Conservation (phyloP, 2,113 vertebrate genomes). For the Ceyx cyanopectus region DNA sequence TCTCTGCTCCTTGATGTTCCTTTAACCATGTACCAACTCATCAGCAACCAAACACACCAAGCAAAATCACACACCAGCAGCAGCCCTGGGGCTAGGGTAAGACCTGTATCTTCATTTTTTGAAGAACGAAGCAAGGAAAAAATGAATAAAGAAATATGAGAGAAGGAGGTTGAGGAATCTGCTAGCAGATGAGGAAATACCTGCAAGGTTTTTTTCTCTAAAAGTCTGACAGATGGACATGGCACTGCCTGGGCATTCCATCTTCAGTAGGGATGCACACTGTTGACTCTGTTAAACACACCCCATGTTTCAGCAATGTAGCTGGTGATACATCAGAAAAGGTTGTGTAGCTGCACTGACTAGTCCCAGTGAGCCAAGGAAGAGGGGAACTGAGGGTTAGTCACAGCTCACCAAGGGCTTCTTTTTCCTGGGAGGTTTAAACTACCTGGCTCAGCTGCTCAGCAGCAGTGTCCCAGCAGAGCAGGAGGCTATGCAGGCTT, state of each 20-base stretch:
- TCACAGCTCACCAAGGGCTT: background rate
- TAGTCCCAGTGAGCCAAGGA: background rate
- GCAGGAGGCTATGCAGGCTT: background rate
- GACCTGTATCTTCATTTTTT: background rate
- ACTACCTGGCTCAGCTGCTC: background rate
- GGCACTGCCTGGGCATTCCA: background rate
- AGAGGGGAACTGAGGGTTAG: background rate
- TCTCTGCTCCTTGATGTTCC: background rate
- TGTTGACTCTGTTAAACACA: rapidly evolving
- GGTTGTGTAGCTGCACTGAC: background rate
- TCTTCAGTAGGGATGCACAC: background rate
- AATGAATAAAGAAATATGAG: background rate
- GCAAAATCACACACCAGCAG: background rate
- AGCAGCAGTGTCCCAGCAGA: background rate
- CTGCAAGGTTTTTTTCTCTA: background rate
- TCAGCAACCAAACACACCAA: background rate
- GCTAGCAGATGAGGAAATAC: background rate
- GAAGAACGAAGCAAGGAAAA: background rate
- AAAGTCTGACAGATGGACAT: background rate
- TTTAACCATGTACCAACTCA: background rate
- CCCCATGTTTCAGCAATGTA: background rate
- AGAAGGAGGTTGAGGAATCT: background rate
- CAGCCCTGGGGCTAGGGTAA: background rate
- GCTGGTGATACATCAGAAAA: background rate
- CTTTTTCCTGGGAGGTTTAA: background rate